Evolutionary conservation across 92 coral and sea anemone species (phyloP).

Genomic region (Siderastrea radians): DNA sequence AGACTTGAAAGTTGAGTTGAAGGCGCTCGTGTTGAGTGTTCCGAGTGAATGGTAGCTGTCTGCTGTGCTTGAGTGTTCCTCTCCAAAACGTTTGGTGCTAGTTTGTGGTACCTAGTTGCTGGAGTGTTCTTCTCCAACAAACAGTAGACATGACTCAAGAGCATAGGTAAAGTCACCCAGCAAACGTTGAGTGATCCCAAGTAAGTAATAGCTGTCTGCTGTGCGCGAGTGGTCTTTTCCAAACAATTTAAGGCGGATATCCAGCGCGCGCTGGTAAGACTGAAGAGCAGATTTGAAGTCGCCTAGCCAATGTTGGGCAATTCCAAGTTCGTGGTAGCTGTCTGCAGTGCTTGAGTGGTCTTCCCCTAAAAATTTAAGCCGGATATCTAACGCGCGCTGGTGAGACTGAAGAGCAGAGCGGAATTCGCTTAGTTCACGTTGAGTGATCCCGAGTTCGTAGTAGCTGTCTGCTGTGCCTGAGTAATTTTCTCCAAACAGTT

Average conservation of each 20-base stretch:
- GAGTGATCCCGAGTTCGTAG: background rate
- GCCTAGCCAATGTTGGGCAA: background rate
- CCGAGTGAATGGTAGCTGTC: slow-evolving; percentile 5
- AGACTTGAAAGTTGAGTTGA: too few species aligned
- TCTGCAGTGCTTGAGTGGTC: slow-evolving; percentile 9
- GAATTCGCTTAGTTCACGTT: background rate
- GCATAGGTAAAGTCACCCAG: background rate
- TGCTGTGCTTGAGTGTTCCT: slow-evolving; percentile 14
- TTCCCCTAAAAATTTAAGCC: slow-evolving; percentile 3
- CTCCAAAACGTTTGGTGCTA: background rate
- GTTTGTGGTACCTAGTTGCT: too few species aligned
- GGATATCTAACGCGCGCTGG: background rate
- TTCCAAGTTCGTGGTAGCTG: background rate
- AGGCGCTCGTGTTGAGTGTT: background rate
- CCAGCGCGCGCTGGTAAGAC: background rate
- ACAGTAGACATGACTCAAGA: background rate
- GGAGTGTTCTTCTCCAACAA: background rate
- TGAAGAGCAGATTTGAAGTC: background rate
- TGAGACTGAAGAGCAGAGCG: background rate
- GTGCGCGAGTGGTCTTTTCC: slow-evolving; percentile 16
- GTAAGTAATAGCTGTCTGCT: background rate
- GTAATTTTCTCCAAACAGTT: slow-evolving; percentile 5
- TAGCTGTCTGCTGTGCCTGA: slow-evolving; percentile 14
- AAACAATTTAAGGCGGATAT: background rate
- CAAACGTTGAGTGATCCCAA: background rate